These are phyloP conservation scores for Megalops cyprinoides DNA, from an alignment of 2,797 vertebrate genomes.

Conservation along the genomic window DNA sequence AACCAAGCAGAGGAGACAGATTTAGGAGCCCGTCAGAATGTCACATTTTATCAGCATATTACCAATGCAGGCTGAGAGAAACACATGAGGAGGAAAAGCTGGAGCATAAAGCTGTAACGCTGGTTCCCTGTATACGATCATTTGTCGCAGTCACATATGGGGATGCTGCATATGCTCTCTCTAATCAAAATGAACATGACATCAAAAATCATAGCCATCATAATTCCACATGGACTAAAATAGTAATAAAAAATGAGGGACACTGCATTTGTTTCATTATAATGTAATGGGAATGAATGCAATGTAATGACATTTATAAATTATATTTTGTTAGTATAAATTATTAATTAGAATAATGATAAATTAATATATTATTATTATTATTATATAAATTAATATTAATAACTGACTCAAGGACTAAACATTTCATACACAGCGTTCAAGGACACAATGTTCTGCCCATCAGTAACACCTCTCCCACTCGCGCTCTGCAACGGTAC, in stretches of 20 bases:
- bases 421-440: background rate
- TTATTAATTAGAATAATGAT: too few species aligned
- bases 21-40: background rate
- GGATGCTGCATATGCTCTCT: background rate
- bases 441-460: background rate
- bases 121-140: too few species aligned
- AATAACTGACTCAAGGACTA: slow-evolving; percentile 8
- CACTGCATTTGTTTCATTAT: background rate
- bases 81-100: too few species aligned
- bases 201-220: background rate
- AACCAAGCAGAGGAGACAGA: background rate
- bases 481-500: background rate
- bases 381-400: too few species aligned
- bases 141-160: too few species aligned
- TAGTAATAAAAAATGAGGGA: background rate
- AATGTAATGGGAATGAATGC: too few species aligned
- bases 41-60: too few species aligned
- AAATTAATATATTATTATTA: too few species aligned
- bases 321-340: too few species aligned
- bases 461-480: slow-evolving; percentile 1
- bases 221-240: background rate
- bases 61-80: too few species aligned
- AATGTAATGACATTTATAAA: too few species aligned
- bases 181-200: background rate
- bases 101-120: too few species aligned